Base-by-base conservation (phyloP, 1,140 invertebrate genomes). In the Zaprionus taronus region DNA sequence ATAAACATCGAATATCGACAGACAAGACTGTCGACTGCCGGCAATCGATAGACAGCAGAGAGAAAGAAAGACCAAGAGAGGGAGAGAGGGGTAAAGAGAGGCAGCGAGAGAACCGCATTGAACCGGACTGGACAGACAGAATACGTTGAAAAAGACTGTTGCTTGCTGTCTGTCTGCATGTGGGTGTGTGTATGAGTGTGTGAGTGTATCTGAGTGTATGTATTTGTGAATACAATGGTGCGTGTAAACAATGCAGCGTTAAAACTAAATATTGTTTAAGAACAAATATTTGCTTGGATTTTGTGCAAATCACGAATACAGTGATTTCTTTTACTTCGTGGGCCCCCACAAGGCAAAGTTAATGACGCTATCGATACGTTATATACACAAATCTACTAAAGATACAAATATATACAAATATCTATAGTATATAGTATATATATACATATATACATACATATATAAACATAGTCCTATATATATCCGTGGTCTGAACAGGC, bases 241-340 rank as follows among this genome's bases (percentile, higher is more conserved):
- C 65, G 64, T 72, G 84, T 87, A 90, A 89, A 89, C 85, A 90
- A 73, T 89, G 84, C 81, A 89, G 84, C 81, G 81, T 69, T 82
- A 72, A 84, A 89, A 79, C 85, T 89, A 89, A 90, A 89, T 89
- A 89, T 89, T 89, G 85, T 90, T 89, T 89, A 90, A 89, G 84
- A 84, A 89, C 84, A 89, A 89, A 89, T 89, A 89, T 89, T 89
- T 90, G 41, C 31, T 34, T 34, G 66, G 24, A 24, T 87, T 89
- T 84, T 79, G 81, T 84, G 83, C 83, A 75, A 75, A 75, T 75
- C 72, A 75, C 72, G 67, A 75, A 75, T 71, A 9, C 65, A 47
- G 53, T 53, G 62, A 79, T 60, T 74, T 69, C n/a, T 47, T 47
- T 47, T 44, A 17, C n/a, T 74, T 66, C 61, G 55, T 38, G 17